Evolutionary conservation across 2,888 invertebrate genomes (phyloP), one percentile per base, ranked within the genome.

Genomic region (Junonia oenone): DNA sequence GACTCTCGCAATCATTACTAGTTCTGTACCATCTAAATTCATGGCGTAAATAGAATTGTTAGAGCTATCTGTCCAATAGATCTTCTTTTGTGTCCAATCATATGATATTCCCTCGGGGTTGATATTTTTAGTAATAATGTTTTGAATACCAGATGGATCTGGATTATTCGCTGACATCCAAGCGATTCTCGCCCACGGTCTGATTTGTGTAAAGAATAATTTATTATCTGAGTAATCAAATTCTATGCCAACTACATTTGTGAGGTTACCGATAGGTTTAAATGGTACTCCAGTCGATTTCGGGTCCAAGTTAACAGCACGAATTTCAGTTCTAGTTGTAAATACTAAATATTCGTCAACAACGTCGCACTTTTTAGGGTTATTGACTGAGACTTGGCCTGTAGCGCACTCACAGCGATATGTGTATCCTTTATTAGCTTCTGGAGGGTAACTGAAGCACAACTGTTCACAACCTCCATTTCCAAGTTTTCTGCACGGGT

Each of bases 1-100:
- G 0, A 98, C 99, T 68, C 96, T 91, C 0, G 97, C 95, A 55
- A 99, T 97, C 95, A 97, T 97, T 0, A 98, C 97, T 46, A 97
- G 83, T 67, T 97, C 95, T 0, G 94, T 91, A 1, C 97, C 97
- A 72, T 98, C 97, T 17, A 96, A 84, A 74, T 98, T 97, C 96
- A 99, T 97, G 0, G 98, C 96, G 71, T 98, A 98, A 54, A 98
- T 98, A 9, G 97, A 96, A 69, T 97, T 97, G 68, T 98, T 98
- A 0, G 96, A 95, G 26, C 97, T 97, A 72, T 99, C 99, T 0
- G 99, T 98, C 98, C 98, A 99, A 80, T 99, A 99, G 33, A 99
- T 93, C 79, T 98, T 99, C 76, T 96, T 96, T 67, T 97, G 97
- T 0, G 99, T 97, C 99, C 99, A 99, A 75, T 99, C 99, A 75